Percentiles rank a stretch among this genome's conserved stretches.
phyloP scores from a whole-genome alignment of 2,113 vertebrate species.

The Brachypteracias leptosomus region DNA sequence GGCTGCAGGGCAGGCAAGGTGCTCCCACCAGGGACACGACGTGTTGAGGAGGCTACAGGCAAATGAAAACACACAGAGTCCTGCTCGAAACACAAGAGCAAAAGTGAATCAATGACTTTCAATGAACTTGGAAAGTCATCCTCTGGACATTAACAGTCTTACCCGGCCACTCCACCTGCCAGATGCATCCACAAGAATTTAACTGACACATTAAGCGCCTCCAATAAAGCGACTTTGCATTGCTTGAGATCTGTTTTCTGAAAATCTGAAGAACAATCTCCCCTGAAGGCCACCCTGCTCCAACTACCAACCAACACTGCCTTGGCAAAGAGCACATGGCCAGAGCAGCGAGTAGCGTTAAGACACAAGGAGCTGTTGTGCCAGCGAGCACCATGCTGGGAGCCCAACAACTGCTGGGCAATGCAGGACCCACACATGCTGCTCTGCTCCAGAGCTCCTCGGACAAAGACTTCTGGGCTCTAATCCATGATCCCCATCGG shows the following conservation, averaged over 20 bases:
- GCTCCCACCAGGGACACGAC: not conserved
- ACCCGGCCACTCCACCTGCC: not conserved
- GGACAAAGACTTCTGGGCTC: not conserved
- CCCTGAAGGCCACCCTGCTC: not conserved
- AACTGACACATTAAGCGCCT: not conserved
- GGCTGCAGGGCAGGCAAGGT: not conserved
- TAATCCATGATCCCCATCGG: fast-evolving
- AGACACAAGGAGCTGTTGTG: not conserved
- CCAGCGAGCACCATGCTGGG: not conserved
- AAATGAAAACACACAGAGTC: not conserved
- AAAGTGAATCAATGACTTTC: not conserved
- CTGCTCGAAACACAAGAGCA: not conserved
- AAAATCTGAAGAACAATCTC: not conserved
- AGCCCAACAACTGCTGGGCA: not conserved
- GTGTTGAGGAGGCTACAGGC: not conserved
- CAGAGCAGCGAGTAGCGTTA: not conserved
- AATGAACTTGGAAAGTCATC: not conserved
- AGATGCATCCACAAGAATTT: not conserved
- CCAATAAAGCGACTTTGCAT: not conserved
- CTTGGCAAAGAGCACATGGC: not conserved
- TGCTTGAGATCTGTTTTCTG: not conserved
- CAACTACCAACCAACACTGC: not conserved
- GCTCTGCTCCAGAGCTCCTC: not conserved
- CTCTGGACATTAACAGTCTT: not conserved
- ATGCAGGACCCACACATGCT: not conserved